Evolutionary conservation across 2,797 vertebrate species (phyloP), one percentile per base, ranked within the genome.

Genomic region (Squalus acanthias): DNA sequence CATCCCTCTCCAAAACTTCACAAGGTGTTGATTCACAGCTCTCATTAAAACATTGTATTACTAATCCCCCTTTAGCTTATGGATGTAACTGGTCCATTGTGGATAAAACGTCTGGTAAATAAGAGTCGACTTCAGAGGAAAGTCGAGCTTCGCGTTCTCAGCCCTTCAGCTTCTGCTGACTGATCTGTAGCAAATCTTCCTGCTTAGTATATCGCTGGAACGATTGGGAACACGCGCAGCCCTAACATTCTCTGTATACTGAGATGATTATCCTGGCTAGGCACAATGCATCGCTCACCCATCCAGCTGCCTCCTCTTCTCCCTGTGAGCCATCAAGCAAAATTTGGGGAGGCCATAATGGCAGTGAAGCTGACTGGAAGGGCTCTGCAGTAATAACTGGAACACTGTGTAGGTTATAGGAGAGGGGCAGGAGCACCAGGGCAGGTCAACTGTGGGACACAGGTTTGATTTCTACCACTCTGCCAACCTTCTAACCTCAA

Each of bases 41-140:
- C 97, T 97, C 97, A 97, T 96, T 97, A 79, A 97, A 97, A 96
- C 97, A 96, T 96, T 97, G 97, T 96, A 96, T 96, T 96, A 94
- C 95, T 97, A 97, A 97, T 96, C 96, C 96, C 53, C 95, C 96
- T 97, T 97, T 96, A 96, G 96, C 79, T 96, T 96, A 96, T 96
- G 96, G 97, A 97, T 97, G 96, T 97, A 96, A 96, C 96, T 96
- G 82, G 96, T 76, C 95, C 97, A 96, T 96, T 97, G 97, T 97
- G 97, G 97, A 97, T 97, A 97, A 97, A 76, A 96, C 96, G 87
- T 96, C 82, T 46, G 96, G 96, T 0, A 15, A 97, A 96, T 76
- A 39, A 96, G 97, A 97, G 97, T 95, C 76, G 76, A 96, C 96
- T 97, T 97, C 96, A 97, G 96, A 97, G 95, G 96, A 96, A 57